These are phyloP conservation scores for Drosophila cardini DNA, from an alignment of 1,140 invertebrate species.

Conservation along the genomic window DNA sequence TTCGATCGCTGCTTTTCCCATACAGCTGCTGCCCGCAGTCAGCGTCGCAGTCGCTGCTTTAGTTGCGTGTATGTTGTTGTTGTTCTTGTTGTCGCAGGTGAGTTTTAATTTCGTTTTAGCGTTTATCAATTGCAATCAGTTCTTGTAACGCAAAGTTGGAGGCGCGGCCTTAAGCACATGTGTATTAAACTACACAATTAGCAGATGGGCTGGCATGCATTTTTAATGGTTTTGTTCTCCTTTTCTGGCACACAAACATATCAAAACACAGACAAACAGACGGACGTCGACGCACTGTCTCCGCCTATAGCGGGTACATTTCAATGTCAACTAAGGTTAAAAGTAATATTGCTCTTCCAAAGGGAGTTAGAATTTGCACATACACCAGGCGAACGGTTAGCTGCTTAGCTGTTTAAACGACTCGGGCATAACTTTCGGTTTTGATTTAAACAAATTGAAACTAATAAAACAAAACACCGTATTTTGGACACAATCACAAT, in stretches of 20 bases:
- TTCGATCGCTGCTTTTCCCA: not conserved
- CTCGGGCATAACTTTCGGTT: slow-evolving; percentile 58
- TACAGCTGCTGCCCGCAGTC: slow-evolving; percentile 6
- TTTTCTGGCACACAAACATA: slow-evolving; percentile 53
- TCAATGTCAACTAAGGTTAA: slow-evolving; percentile 84
- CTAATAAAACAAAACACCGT: slow-evolving; percentile 61
- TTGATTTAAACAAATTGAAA: slow-evolving; percentile 51
- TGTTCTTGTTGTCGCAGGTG: slow-evolving; percentile 28
- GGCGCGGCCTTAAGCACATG: slow-evolving; percentile 24
- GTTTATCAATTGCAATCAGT: slow-evolving; percentile 24
- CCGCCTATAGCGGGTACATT: slow-evolving; percentile 78
- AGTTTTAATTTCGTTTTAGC: slow-evolving; percentile 19
- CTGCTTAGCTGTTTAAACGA: slow-evolving; percentile 45
- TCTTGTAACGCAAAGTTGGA: slow-evolving; percentile 1
- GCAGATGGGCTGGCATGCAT: slow-evolving; percentile 15
- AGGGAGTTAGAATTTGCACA: slow-evolving; percentile 58
- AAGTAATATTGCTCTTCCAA: slow-evolving; percentile 63
- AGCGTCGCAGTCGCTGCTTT: slow-evolving; percentile 40
- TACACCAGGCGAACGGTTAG: slow-evolving; percentile 57
- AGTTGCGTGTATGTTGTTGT: slow-evolving; percentile 45
- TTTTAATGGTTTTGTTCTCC: slow-evolving; percentile 27
- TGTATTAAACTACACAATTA: not conserved
- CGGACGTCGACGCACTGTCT: slow-evolving; percentile 51
- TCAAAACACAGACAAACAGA: slow-evolving; percentile 13
- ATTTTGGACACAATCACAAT: slow-evolving; percentile 80